Base-by-base conservation (phyloP, 2,888 invertebrate species). In the Agrotis segetum region DNA sequence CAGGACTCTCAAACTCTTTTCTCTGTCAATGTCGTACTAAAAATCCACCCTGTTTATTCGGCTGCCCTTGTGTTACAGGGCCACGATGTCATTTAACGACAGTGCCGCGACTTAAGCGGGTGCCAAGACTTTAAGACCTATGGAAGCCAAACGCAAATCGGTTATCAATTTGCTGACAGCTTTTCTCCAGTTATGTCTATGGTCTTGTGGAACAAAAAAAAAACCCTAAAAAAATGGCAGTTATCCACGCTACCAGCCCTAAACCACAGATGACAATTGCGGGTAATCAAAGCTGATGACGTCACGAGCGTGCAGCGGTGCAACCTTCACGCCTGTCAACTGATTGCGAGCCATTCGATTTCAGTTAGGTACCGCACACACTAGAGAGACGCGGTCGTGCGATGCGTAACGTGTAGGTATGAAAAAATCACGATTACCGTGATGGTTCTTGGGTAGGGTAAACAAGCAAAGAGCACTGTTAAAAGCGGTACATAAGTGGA, bases 301-400 rank as follows among this genome's bases (percentile, higher is more conserved):
- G 95, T 95, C 94, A 92, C 86, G 61, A 74, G 89, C 93, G 91
- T 92, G 92, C 91, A 86, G 82, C 86, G 85, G 84, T 89, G 90
- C 93, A 93, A 87, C 95, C 95, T 95, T 95, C 95, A 93, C 87
- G 94, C 86, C 85, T 92, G 90, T 93, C 93, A 90, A 86, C 91
- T 82, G 84, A 84, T 88, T 89, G 90, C 89, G 88, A 88, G 88
- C 82, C 85, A 88, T 89, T 90, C 86, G 87, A 88, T 88, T 82
- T 83, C 70, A 79, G 81, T 74, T 58, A 85, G 71, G 83, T 59
- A 67, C 71, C 69, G 34, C 53, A 71, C 77, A 79, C 84, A 84
- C 77, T 74, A 62, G 68, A 72, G 14, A 63, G 55, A 4, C n/a
- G 16, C 17, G 24, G 59, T 62, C 67, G 53, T 59, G 77, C 46